phyloP scores from a whole-genome alignment of 2,797 vertebrate species.

The Eurystomus glaucurus region DNA sequence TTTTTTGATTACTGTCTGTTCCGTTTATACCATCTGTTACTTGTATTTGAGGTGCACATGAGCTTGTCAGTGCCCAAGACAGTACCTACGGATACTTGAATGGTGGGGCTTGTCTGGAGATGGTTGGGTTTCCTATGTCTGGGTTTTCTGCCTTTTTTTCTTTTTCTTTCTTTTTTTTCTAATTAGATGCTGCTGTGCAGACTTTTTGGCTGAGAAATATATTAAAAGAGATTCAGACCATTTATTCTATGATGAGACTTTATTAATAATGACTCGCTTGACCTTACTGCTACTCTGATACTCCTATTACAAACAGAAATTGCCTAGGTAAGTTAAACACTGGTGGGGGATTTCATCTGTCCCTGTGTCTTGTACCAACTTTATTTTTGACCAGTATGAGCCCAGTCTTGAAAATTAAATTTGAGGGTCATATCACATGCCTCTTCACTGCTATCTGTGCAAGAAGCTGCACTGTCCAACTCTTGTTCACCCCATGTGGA shows the following conservation, averaged over 20 bases:
- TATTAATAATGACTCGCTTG: background rate
- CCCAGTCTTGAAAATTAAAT: background rate
- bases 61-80: background rate
- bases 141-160: background rate
- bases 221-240: background rate
- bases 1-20: background rate
- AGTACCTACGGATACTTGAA: background rate
- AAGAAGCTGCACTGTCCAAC: rapidly evolving
- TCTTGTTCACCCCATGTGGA: rapidly evolving
- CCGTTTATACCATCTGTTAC: background rate
- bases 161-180: background rate
- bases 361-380: background rate
- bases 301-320: background rate
- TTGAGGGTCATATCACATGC: background rate
- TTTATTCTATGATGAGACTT: background rate
- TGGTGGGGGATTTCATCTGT: background rate
- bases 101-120: background rate
- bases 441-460: background rate
- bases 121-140: background rate
- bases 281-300: background rate
- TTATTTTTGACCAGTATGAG: background rate
- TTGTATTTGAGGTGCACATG: background rate
- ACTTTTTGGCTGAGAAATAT: background rate
- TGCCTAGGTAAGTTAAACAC: background rate
- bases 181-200: background rate